Base-by-base conservation (phyloP, 2,113 vertebrate species). In the Sylvilagus bachmani region DNA sequence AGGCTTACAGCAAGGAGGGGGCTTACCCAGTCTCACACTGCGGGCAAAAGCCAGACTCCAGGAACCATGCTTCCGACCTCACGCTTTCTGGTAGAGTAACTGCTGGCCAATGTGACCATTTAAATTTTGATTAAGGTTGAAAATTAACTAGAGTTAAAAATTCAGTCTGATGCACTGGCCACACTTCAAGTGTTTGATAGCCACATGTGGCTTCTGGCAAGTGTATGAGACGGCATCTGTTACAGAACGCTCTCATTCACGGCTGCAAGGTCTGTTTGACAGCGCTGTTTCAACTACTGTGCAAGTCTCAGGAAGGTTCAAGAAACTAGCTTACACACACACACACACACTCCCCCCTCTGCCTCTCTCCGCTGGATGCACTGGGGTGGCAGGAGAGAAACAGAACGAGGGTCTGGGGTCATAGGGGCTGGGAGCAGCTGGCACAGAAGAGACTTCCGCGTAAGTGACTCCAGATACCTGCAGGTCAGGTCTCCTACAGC, bases 111-210 rank as follows among this genome's bases (percentile, higher is more conserved):
- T 51, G 33, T 27, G 55, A 25, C 61, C 51, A 27, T 24, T 92
- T 69, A 77, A 80, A 77, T 75, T 77, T 77, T n/a, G 51, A 88
- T 62, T 51, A 83, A 58, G 13, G 55, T 17, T 58, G 17, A 17
- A 83, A 88, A 95, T 27, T 69, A 33, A 81, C 33, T 36, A 12
- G 51, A 82, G 75, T 75, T 61, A 87, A 61, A 71, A 36, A 78
- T 58, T 58, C 70, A 83, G 53, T 81, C 78, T 69, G 38, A 27
- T 75, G 70, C 21, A 62, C 31, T 38, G 38, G 51, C 17, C 31
- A 33, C 36, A 82, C 58, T 87, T 75, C 78, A 91, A 91, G 6
- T 44, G 61, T 27, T 67, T 70, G 29, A 22, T 17, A 19, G 25
- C 62, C 64, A 90, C 66, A 31, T 55, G 51, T 16, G 27, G 55